Evolutionary conservation across 2,888 invertebrate genomes (phyloP).

Genomic region (Cylloceria caligata): DNA sequence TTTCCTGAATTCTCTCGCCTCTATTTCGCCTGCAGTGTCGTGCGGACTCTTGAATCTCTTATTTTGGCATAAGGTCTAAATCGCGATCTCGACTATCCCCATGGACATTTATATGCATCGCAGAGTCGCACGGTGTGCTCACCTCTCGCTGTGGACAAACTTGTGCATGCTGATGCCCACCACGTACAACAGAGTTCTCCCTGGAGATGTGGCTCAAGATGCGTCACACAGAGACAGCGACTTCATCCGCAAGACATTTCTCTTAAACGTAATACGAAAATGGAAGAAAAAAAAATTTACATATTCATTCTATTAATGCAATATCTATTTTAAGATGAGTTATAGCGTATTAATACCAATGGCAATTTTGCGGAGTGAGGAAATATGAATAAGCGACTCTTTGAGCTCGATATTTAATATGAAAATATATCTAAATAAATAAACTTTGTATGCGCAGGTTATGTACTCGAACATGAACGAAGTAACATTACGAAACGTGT

Average conservation of each 20-base stretch:
- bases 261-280: slow-evolving; percentile 19
- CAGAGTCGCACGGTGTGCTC: slow-evolving; percentile 18
- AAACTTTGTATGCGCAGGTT: slow-evolving; percentile 84
- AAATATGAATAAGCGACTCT: background rate
- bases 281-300: background rate
- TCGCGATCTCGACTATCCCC: slow-evolving; percentile 30
- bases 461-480: slow-evolving; percentile 89
- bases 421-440: background rate
- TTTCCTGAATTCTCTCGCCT: slow-evolving; percentile 17
- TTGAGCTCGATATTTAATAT: no score
- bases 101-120: slow-evolving; percentile 34
- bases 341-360: background rate
- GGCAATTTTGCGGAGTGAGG: background rate
- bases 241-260: slow-evolving; percentile 13
- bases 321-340: background rate
- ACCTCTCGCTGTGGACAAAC: slow-evolving; percentile 32
- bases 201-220: background rate
- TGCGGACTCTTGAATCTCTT: slow-evolving; percentile 29
- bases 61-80: slow-evolving; percentile 30
- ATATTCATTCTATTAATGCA: background rate
- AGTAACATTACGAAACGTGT: slow-evolving; percentile 89
- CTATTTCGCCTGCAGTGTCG: slow-evolving; percentile 22
- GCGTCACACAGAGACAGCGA: slow-evolving; percentile 5
- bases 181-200: background rate
- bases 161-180: slow-evolving; percentile 32